Percentiles rank a stretch among this genome's conserved stretches.
Evolutionary conservation across 2,797 vertebrate genomes (phyloP).

Genomic region (Epinephelus coioides): DNA sequence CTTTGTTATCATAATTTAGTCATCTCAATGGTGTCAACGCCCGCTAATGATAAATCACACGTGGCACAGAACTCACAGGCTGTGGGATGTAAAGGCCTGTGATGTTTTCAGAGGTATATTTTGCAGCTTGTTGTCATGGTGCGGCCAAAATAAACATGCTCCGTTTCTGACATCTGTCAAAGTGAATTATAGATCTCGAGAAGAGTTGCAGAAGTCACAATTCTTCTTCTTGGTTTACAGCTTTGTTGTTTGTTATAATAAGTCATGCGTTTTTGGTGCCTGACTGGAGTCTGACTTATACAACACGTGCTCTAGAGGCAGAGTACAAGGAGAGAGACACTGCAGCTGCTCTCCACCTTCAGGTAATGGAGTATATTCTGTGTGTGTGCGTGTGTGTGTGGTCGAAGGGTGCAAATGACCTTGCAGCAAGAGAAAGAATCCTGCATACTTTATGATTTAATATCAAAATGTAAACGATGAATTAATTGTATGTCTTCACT

Average conservation of each 20-base stretch:
- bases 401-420: slow-evolving; percentile 50
- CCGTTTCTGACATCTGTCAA: slow-evolving; percentile 78
- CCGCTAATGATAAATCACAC: slow-evolving; percentile 57
- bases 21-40: slow-evolving; percentile 31
- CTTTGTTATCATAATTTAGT: slow-evolving; percentile 62
- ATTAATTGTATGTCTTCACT: slow-evolving; percentile 53
- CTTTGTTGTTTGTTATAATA: slow-evolving; percentile 71
- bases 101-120: slow-evolving; percentile 59
- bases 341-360: slow-evolving; percentile 75
- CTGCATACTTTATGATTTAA: slow-evolving; percentile 49
- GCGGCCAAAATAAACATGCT: slow-evolving; percentile 70
- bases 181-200: slow-evolving; percentile 74
- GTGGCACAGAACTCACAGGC: slow-evolving; percentile 29
- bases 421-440: slow-evolving; percentile 68
- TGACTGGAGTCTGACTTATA: slow-evolving; percentile 61
- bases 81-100: slow-evolving; percentile 41
- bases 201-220: slow-evolving; percentile 65
- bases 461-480: slow-evolving; percentile 53
- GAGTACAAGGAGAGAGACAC: slow-evolving; percentile 41
- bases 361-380: slow-evolving; percentile 51
- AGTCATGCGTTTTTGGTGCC: slow-evolving; percentile 61
- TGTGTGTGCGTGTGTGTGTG: slow-evolving; percentile 35
- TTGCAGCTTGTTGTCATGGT: slow-evolving; percentile 61
- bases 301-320: slow-evolving; percentile 63
- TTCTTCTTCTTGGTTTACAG: slow-evolving; percentile 64